phyloP scores from a whole-genome alignment of 1,140 invertebrate genomes.

The Mylabris phalerata region DNA sequence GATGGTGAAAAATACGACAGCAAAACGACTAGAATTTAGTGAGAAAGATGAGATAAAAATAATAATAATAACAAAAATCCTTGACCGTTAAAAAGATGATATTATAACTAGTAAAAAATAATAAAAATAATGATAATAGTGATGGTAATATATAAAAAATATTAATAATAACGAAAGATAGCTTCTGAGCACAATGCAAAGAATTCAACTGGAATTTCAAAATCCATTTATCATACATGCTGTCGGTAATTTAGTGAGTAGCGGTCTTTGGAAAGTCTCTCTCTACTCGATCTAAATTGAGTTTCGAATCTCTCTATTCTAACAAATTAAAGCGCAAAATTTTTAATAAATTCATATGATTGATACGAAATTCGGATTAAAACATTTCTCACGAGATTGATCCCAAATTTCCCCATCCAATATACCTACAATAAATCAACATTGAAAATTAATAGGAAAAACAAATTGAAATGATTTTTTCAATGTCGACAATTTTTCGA shows the following conservation, averaged over 20 bases:
- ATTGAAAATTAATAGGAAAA: not conserved
- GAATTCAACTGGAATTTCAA: conserved; percentile 33
- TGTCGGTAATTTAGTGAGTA: conserved; percentile 5
- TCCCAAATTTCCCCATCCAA: not conserved
- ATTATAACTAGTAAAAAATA: not conserved
- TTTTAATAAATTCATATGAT: conserved; percentile 1
- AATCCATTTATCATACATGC: conserved; percentile 33
- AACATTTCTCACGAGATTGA: not conserved
- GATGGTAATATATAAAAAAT: conserved; percentile 11
- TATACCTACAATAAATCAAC: not conserved
- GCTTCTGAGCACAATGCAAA: conserved; percentile 29
- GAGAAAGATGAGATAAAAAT: conserved; percentile 10
- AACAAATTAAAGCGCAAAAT: not conserved
- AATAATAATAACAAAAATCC: not conserved
- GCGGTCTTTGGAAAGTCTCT: conserved; percentile 5
- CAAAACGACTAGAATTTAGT: conserved; percentile 22
- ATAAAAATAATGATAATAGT: not conserved
- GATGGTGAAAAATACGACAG: conserved; percentile 25
- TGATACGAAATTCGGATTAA: not conserved
- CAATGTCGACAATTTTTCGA: not conserved
- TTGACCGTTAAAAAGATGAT: not conserved
- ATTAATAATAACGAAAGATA: conserved; percentile 18
- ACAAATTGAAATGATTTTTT: not conserved
- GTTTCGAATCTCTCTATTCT: not conserved
- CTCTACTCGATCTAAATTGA: conserved; percentile 10